These are phyloP conservation scores for Copsychus sechellarum DNA, from an alignment of 2,113 vertebrate genomes.

Conservation along the genomic window DNA sequence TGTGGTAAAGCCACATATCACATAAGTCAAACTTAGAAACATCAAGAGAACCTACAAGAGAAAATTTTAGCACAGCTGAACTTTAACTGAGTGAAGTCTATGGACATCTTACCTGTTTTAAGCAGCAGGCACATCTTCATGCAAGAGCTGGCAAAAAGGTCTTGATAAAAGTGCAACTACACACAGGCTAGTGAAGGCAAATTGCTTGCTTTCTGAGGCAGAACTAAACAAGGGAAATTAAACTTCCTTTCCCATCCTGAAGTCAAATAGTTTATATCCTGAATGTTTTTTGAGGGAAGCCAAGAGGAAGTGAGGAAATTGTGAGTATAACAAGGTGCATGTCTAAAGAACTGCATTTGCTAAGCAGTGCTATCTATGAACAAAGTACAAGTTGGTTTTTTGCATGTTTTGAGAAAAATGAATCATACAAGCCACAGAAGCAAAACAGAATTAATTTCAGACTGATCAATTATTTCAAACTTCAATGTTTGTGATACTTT, in stretches of 20 bases:
- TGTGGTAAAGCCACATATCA: neutral
- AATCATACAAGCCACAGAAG: neutral
- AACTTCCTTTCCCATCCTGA: neutral
- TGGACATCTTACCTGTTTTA: conserved; percentile 62
- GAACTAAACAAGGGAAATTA: neutral
- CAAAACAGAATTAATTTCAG: neutral
- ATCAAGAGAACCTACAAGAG: conserved; percentile 50
- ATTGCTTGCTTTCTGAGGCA: neutral
- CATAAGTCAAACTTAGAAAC: neutral
- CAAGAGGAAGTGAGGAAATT: neutral
- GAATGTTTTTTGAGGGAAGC: neutral
- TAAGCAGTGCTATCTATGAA: neutral
- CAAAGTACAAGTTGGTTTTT: neutral
- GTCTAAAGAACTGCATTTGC: neutral
- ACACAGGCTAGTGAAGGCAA: neutral
- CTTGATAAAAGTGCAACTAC: neutral
- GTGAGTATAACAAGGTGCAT: neutral
- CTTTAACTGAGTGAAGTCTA: neutral
- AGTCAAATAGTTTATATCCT: neutral
- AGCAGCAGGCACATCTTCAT: conserved; percentile 71
- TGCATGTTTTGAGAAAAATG: neutral
- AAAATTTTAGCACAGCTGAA: conserved; percentile 1
- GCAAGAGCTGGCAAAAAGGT: conserved; percentile 50
- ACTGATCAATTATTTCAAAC: neutral
- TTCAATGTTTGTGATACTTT: neutral